These are phyloP conservation scores for Epinotia bilunana DNA, from an alignment of 2,888 invertebrate genomes.

Conservation along the genomic window DNA sequence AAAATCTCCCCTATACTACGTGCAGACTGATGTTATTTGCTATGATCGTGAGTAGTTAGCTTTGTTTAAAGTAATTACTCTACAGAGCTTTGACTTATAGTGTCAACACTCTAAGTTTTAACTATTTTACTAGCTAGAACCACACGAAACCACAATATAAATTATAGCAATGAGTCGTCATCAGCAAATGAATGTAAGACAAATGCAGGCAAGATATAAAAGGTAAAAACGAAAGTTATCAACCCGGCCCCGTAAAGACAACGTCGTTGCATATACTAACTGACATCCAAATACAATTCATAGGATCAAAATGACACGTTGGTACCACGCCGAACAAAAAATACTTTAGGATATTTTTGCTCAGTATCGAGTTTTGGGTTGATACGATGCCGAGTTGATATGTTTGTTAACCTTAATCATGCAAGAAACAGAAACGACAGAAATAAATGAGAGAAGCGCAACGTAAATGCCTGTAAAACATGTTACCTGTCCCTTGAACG, in stretches of 20 bases:
- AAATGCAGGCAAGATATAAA: background rate
- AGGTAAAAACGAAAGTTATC: background rate
- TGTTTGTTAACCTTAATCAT: background rate
- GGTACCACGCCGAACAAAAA: too few relatives aligned
- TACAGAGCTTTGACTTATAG: background rate
- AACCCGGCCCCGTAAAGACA: background rate
- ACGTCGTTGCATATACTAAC: too few relatives aligned
- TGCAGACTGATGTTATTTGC: background rate
- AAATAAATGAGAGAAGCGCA: conserved; percentile 51
- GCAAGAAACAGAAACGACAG: conserved; percentile 33
- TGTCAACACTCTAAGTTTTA: background rate
- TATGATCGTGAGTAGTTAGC: background rate
- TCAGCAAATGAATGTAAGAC: background rate
- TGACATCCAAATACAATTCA: too few relatives aligned
- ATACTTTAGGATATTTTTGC: too few relatives aligned
- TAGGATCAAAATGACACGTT: too few relatives aligned
- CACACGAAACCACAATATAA: background rate
- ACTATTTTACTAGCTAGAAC: background rate
- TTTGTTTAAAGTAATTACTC: background rate
- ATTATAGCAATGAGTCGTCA: background rate
- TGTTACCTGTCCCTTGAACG: conserved; percentile 80
- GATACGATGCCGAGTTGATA: background rate
- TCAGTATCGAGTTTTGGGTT: background rate
- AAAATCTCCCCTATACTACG: background rate
- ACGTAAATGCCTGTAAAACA: conserved; percentile 48